Base-by-base conservation (phyloP, 2,888 invertebrate genomes). In the Gymnocheta viridis region DNA sequence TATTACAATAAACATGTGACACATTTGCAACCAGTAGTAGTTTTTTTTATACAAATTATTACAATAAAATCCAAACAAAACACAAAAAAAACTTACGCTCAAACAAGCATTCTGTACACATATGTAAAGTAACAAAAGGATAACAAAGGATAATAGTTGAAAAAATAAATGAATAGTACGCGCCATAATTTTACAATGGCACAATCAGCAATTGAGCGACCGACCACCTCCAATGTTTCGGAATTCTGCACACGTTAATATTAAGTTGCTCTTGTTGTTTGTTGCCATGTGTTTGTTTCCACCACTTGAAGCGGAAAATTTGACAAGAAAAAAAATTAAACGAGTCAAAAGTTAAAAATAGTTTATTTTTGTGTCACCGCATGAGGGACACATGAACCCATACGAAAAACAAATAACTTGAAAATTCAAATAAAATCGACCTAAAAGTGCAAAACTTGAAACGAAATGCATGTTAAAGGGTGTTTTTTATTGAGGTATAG, bases 241-340 rank as follows among this genome's bases (percentile, higher is more conserved):
- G 76, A 32, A 76, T 74, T 58, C 64, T 83, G 79, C 78, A 76
- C 79, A 79, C 82, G 64, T 38, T 83, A 64, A 58, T 51, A 32
- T 62, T 62, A 29, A 29, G 27, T 60, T 70, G 58, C 10, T 22
- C 17, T 64, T 56, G 44, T 62, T 56, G 12, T 54, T 62, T 7
- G 12, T 67, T 22, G 32, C 29, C 10, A 27, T 41, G 47, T 56
- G 47, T 19, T 9, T 19, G 44, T 47, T 73, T 69, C 44, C 49
- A 51, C 10, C 76, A 76, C 76, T 83, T 83, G 80, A 83, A 83
- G 83, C 80, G 83, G 80, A 83, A 83, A 83, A 83, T 83, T 76
- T 83, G 41, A 67, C 72, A 67, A 73, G 38, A 54, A 78, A 72
- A 47, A 41, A 62, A 27, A 47, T 47, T 38, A 14, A 74, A 81